Evolutionary conservation across 2,888 invertebrate species (phyloP), one percentile per base, ranked within the genome.

Genomic region (Drosophila demipolita): DNA sequence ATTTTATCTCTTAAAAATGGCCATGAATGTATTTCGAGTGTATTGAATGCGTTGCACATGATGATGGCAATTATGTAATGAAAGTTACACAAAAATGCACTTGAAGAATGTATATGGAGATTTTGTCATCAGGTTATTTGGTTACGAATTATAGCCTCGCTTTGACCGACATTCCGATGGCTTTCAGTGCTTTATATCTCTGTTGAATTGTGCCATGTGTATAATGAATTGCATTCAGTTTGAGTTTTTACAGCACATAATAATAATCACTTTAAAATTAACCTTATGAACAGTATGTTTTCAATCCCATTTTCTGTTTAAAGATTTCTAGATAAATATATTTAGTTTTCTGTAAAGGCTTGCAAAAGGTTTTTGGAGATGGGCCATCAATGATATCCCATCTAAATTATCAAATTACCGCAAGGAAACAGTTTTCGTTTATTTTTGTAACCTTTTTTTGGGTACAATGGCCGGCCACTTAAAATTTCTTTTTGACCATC

Each of bases 11-110:
- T 2, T 23, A 15, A 35, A 17, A 32, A 26, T 33, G 1, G 36
- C n/a, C 40, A 61, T 11, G 20, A 23, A 38, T 8, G 32, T 38
- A 9, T 45, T 9, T 3, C 33, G 59, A 72, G 59, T 68, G 45
- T 45, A 57, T 45, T 38, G 58, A 29, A 29, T 29, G 29, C 29
- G 0, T 29, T 35, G 45, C 57, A 64, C 45, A 35, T 15, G 57
- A 35, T 53, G 29, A 29, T 61, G 42, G 35, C 78, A 77, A 76
- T 66, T 78, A 77, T 66, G 57, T 66, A 82, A 82, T 82, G 77
- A 71, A 79, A 65, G 58, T 75, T 63, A 32, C 58, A 67, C 55
- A 70, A 62, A 75, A 57, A 26, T 35, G 53, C 67, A 74, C 72
- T 35, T 58, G 8, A 45, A 7, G 53, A 32, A 50, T 36, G 66